phyloP scores from a whole-genome alignment of 2,797 vertebrate genomes.

The Paedocypris micromegethes region DNA sequence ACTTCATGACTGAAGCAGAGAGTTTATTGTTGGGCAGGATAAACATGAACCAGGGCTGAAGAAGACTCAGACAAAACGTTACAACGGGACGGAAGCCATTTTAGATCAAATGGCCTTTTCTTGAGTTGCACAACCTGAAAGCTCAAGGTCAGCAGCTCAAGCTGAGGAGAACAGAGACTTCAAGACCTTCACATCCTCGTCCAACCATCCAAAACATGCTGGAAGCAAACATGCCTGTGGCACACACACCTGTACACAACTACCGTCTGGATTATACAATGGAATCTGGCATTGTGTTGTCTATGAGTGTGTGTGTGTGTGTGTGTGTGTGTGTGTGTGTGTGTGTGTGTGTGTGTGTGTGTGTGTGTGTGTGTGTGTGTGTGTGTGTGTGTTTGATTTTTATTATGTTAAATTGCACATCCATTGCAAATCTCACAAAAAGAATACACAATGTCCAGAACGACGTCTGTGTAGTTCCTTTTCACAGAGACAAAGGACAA shows the following conservation, averaged over 20 bases:
- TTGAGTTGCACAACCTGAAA: constrained; percentile 86
- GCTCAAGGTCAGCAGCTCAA: constrained; percentile 88
- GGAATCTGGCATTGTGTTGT: constrained; percentile 52
- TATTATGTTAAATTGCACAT: constrained; percentile 58
- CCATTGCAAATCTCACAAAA: constrained; percentile 83
- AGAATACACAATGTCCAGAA: constrained; percentile 74
- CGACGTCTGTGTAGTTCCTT: constrained; percentile 76
- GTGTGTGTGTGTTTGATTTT: not conserved
- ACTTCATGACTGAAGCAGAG: constrained; percentile 73
- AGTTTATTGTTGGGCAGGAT: constrained; percentile 85
- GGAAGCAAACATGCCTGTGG: constrained; percentile 71
- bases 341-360: no score
- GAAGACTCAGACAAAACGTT: constrained; percentile 70
- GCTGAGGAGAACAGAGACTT: constrained; percentile 77
- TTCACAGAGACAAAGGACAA: constrained; percentile 58
- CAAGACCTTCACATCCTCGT: constrained; percentile 70
- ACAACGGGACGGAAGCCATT: constrained; percentile 80
- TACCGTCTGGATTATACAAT: constrained; percentile 73
- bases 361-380: no score
- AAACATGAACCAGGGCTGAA: constrained; percentile 70
- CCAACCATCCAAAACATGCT: constrained; percentile 93
- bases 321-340: no score
- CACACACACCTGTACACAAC: no score
- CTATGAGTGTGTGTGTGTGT: no score
- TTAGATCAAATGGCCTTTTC: constrained; percentile 88